Conservation (phyloP, 2,113 vertebrate species). For the Meleagris gallopavo region DNA sequence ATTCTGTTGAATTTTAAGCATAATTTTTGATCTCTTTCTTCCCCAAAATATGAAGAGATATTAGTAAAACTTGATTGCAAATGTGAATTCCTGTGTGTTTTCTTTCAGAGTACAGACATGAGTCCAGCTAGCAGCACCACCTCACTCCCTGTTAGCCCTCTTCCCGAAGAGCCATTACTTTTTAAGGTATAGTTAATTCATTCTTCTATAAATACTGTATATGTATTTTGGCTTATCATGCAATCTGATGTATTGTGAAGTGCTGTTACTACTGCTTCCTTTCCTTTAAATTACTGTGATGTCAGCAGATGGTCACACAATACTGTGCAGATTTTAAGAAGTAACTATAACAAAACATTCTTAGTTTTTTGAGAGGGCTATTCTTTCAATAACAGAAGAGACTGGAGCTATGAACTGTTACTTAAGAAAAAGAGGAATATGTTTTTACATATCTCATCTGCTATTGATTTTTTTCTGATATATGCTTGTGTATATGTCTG, state of each 20-base stretch:
- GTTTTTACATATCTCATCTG: not conserved
- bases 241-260: not conserved
- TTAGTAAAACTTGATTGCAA: not conserved
- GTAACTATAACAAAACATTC: not conserved
- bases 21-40: not conserved
- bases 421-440: not conserved
- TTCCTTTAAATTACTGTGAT: not conserved
- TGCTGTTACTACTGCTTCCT: not conserved
- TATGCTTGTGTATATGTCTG: not conserved
- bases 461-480: not conserved
- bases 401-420: not conserved
- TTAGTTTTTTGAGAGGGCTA: not conserved
- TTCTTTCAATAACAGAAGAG: not conserved
- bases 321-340: not conserved
- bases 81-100: slow-evolving; percentile 23
- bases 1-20: not conserved
- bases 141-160: slow-evolving; percentile 94
- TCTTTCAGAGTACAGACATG: slow-evolving; percentile 89
- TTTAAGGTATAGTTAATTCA: slow-evolving; percentile 88
- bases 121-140: slow-evolving; percentile 94
- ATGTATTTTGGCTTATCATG: not conserved
- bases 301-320: not conserved
- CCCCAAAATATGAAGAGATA: not conserved
- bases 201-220: not conserved
- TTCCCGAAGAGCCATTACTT: slow-evolving; percentile 87